Base-by-base conservation (phyloP, 2,797 vertebrate species). In the Rhinophrynus dorsalis region DNA sequence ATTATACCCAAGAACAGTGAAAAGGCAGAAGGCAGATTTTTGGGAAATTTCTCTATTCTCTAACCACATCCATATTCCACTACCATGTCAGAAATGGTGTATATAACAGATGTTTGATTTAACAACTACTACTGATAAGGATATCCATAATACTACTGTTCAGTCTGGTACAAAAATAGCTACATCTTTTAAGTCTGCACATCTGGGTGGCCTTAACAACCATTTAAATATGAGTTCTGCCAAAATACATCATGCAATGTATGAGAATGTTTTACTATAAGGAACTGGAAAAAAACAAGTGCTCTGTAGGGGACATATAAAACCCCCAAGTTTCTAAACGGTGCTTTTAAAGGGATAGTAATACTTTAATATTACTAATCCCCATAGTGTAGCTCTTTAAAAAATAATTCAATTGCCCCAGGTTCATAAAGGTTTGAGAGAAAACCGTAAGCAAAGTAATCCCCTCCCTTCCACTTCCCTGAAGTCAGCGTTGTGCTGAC, bases 151-250 rank as follows among this genome's bases (percentile, higher is more conserved):
- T 45, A 21, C 42, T 45, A 20, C 42, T 21, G 18, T 45, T 45
- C 42, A 45, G 17, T 45, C 42, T 20, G 6, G 18, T 18, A 45
- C 15, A 35, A 35, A 23, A 57, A 57, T 37, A 56, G 23, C 24
- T 42, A 24, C 13, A 60, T 30, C 26, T 45, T 5, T 61, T 38
- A 15, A n/a, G 21, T 24, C 23, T 48, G 20, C 21, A 48, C 20
- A 48, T 35, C 44, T 62, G 59, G 58, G 58, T 61, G 42, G 58
- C 29, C 42, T 29, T 61, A 23, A 21, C 9, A 27, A 27, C n/a
- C 12, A 42, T 17, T 27, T 42, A 27, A 13, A 10, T 17, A 40
- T 26, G 12, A 26, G 13, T 15, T 42, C 12, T 59, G 56, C 37
- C 56, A 59, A 44, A 26, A 29, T 6, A 33, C 30, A 20, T 56